Evolutionary conservation across 1,140 invertebrate species (phyloP).

Genomic region (Parapsyche elsis): DNA sequence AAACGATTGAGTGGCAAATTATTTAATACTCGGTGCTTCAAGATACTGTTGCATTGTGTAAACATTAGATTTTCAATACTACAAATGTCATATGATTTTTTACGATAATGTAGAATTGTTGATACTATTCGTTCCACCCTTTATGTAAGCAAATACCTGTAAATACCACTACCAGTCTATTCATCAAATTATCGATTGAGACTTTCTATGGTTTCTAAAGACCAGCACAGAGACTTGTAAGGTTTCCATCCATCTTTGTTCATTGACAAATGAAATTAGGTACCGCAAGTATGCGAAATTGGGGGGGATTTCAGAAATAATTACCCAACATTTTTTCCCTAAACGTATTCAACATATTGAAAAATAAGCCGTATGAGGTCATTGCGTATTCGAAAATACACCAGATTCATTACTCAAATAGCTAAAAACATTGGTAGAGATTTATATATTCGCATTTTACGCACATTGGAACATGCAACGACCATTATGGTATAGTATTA

Average conservation of each 20-base stretch:
- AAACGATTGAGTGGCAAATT: too few species aligned
- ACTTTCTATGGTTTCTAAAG: slow-evolving; percentile 55
- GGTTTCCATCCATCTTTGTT: slow-evolving; percentile 54
- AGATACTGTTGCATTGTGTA: too few species aligned
- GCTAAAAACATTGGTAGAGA: too few species aligned
- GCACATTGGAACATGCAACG: too few species aligned
- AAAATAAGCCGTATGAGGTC: too few species aligned
- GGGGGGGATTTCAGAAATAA: slow-evolving; percentile 27
- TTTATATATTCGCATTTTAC: too few species aligned
- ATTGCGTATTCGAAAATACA: too few species aligned
- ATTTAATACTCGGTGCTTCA: too few species aligned
- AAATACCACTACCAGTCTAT: slow-evolving; percentile 47
- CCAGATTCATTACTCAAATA: too few species aligned
- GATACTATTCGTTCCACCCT: slow-evolving; percentile 16
- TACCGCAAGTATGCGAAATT: slow-evolving; percentile 52
- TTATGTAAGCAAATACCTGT: slow-evolving; percentile 36
- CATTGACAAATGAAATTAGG: slow-evolving; percentile 57
- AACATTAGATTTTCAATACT: too few species aligned
- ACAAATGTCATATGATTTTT: slow-evolving; percentile 7
- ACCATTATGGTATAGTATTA: too few species aligned
- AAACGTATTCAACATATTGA: too few species aligned
- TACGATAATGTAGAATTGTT: not conserved
- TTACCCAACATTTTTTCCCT: not conserved
- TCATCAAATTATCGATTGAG: slow-evolving; percentile 56
- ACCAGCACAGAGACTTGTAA: slow-evolving; percentile 50